Evolutionary conservation across 2,888 invertebrate species (phyloP).

Genomic region (Brenthis hecate): DNA sequence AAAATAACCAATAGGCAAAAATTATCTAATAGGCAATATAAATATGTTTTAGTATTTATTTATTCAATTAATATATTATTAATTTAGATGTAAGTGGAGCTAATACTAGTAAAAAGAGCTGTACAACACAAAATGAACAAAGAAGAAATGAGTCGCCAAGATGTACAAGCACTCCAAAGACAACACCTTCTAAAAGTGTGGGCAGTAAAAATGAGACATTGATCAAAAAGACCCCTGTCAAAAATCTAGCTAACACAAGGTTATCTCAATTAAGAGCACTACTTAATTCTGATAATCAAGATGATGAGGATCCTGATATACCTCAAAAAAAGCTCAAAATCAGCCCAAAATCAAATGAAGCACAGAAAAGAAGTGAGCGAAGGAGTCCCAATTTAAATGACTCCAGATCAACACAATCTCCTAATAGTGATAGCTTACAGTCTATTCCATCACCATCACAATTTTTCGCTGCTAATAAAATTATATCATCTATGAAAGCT

Average conservation of each 20-base stretch:
- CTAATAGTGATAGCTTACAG: constrained; percentile 64
- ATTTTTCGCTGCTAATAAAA: constrained; percentile 74
- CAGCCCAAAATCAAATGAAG: constrained; percentile 50
- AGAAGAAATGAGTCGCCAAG: constrained; percentile 26
- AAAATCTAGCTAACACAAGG: constrained; percentile 62
- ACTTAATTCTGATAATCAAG: constrained; percentile 52
- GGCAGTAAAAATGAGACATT: constrained; percentile 38
- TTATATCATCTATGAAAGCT: constrained; percentile 75
- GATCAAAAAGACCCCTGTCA: constrained; percentile 44
- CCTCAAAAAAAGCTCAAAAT: constrained; percentile 41
- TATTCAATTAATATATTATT: constrained; percentile 2
- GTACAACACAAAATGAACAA: constrained; percentile 25
- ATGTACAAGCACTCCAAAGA: constrained; percentile 33
- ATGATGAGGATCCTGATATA: constrained; percentile 40
- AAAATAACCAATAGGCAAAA: too few relatives aligned
- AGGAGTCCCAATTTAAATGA: constrained; percentile 59
- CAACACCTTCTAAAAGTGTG: constrained; percentile 33
- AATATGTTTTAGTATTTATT: too few relatives aligned
- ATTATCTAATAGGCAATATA: too few relatives aligned
- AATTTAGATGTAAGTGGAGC: constrained; percentile 43
- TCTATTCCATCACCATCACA: constrained; percentile 71
- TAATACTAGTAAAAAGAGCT: constrained; percentile 22
- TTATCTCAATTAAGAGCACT: constrained; percentile 57
- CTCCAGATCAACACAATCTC: constrained; percentile 58
- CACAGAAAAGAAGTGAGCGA: constrained; percentile 47